A percentile compares a stretch with the other conserved stretches of the same genome.
These are phyloP conservation scores for Diorhabda sublineata DNA, from an alignment of 1,140 invertebrate genomes.

Conservation along the genomic window DNA sequence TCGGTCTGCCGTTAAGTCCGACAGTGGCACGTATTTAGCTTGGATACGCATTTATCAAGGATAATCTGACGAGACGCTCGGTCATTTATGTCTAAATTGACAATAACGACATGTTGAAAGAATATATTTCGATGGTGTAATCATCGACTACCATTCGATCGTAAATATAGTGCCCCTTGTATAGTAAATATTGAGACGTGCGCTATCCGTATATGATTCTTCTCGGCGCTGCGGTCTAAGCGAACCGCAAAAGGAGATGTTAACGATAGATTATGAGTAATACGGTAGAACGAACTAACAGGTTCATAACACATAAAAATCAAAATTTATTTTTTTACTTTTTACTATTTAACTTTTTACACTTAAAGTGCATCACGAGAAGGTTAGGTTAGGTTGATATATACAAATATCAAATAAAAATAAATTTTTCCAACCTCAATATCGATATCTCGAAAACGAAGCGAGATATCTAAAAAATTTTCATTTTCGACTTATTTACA, in stretches of 20 bases:
- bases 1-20: neutral
- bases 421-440: no score
- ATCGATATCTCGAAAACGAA: no score
- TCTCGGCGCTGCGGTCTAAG: no score
- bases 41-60: slow-evolving; percentile 14
- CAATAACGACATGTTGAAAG: slow-evolving; percentile 15
- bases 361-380: no score
- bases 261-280: neutral
- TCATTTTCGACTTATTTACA: no score
- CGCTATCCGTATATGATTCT: neutral
- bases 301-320: no score
- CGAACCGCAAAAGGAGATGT: slow-evolving; percentile 1
- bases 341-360: no score
- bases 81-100: slow-evolving; percentile 14
- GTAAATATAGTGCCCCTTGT: slow-evolving; percentile 8
- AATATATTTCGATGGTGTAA: slow-evolving; percentile 3
- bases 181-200: slow-evolving; percentile 4
- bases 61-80: slow-evolving; percentile 5
- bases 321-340: no score
- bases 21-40: slow-evolving; percentile 13
- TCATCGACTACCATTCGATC: neutral
- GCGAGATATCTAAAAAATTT: no score
- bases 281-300: no score
- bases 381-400: no score
- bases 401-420: no score